These are phyloP conservation scores for Drosophila ercepeae DNA, from an alignment of 1,140 invertebrate genomes.

Conservation along the genomic window DNA sequence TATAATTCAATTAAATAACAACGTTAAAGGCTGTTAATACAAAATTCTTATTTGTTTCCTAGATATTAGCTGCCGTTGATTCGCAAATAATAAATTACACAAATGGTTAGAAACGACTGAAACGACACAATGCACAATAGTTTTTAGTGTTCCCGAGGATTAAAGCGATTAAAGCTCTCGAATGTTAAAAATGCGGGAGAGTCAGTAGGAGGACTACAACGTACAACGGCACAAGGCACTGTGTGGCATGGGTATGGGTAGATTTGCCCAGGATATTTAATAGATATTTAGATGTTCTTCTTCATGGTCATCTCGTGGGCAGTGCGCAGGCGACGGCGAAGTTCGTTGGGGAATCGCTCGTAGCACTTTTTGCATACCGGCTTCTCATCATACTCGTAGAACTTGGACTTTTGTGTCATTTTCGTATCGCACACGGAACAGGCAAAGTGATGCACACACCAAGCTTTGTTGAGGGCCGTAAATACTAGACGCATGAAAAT, in stretches of 20 bases:
- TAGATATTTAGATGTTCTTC: slow-evolving; percentile 62
- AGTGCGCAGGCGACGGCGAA: slow-evolving; percentile 93
- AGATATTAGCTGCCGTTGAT: slow-evolving; percentile 35
- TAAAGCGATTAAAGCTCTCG: slow-evolving; percentile 39
- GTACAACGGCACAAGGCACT: slow-evolving; percentile 58
- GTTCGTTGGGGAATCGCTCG: slow-evolving; percentile 97
- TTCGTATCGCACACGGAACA: slow-evolving; percentile 98
- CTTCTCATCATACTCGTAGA: slow-evolving; percentile 99
- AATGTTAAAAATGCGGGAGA: slow-evolving; percentile 48
- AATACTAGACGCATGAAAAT: slow-evolving; percentile 89
- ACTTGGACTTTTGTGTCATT: slow-evolving; percentile 99
- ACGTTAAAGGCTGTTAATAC: slow-evolving; percentile 65
- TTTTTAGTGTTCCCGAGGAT: slow-evolving; percentile 41
- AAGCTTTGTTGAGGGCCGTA: slow-evolving; percentile 99
- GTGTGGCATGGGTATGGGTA: slow-evolving; percentile 42
- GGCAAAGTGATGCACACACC: slow-evolving; percentile 99
- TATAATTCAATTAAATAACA: slow-evolving; percentile 74
- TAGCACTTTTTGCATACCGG: slow-evolving; percentile 99
- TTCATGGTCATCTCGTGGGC: slow-evolving; percentile 89
- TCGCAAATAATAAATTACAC: slow-evolving; percentile 42
- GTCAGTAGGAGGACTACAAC: slow-evolving; percentile 17
- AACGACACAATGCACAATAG: slow-evolving; percentile 24
- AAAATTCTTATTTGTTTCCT: slow-evolving; percentile 34
- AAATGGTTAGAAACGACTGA: slow-evolving; percentile 36
- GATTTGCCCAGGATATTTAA: too few relatives aligned